Evolutionary conservation across 2,797 vertebrate species (phyloP), one percentile per base, ranked within the genome.

Genomic region (Gymnoscopelus braueri): DNA sequence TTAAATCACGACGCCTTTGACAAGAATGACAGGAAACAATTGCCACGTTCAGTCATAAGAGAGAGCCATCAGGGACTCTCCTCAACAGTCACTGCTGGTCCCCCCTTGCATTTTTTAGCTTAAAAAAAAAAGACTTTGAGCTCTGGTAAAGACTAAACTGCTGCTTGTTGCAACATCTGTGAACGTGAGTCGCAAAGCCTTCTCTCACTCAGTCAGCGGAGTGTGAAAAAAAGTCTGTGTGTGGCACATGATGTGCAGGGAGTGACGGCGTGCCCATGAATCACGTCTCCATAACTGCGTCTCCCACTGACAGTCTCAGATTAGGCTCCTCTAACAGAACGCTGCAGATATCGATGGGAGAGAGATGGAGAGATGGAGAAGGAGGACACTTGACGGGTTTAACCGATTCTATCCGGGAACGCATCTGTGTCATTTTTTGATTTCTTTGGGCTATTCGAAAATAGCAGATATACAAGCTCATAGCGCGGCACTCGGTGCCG

Each of bases 271-370:
- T 19, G 73, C 80, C 83, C 75, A 84, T 85, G 79, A 86, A 89
- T 91, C 88, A 85, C 79, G 75, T 89, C 83, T 88, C 83, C 81
- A 84, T 88, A 88, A 78, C 75, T 79, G 79, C 74, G 71, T 83
- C 86, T 90, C 81, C 79, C 80, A 49, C 85, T 84, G 19, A 19
- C 19, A 19, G 19, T 19, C 19, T 1, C 19, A 19, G 19, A 19
- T 19, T 1, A 19, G 19, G 19, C 19, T 19, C 19, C 19, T 19
- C 19, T 19, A 19, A 19, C 19, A 19, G 19, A 79, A 75, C 67
- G 5, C 76, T 19, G 77, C 84, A 81, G 83, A 87, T 79, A 74
- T 67, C 87, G 90, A 90, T 78, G 82, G 85, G 19, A 19, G 19
- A 19, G 19, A 19, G 19, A 19, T 19, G 19, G 19, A 83, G 68